Evolutionary conservation across 2,888 invertebrate genomes (phyloP).

Genomic region (Meghimatium bilineatum): DNA sequence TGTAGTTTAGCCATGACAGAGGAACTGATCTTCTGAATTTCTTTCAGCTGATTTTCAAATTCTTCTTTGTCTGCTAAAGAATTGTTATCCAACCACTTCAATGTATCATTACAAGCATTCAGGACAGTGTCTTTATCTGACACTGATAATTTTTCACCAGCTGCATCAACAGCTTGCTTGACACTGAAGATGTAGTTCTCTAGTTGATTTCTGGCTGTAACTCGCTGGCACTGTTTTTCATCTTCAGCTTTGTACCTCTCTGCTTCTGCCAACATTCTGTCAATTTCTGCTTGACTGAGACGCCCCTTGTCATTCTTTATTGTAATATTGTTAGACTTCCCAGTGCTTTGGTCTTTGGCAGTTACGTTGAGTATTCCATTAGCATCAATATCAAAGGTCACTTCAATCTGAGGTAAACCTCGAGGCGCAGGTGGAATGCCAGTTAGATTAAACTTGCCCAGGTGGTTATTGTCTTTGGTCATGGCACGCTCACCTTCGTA

Average conservation of each 20-base stretch:
- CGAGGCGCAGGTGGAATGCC: constrained; percentile 26
- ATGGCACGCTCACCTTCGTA: constrained; percentile 73
- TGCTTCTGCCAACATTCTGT: constrained; percentile 12
- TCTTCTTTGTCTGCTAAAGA: constrained; percentile 83
- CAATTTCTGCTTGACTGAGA: constrained; percentile 25
- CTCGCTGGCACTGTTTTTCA: too few species aligned
- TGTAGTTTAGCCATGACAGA: constrained; percentile 84
- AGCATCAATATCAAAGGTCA: constrained; percentile 15
- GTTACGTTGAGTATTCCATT: constrained; percentile 12
- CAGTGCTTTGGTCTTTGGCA: constrained; percentile 17
- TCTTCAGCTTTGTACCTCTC: too few species aligned
- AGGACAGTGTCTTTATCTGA: constrained; percentile 84
- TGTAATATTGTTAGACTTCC: not conserved
- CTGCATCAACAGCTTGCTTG: constrained; percentile 74
- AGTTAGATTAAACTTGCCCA: constrained; percentile 61
- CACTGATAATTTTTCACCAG: constrained; percentile 70
- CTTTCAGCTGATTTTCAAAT: constrained; percentile 80
- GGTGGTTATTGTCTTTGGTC: constrained; percentile 92
- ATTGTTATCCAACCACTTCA: constrained; percentile 88
- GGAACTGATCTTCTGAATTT: constrained; percentile 85
- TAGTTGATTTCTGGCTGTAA: constrained; percentile 67
- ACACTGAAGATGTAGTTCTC: constrained; percentile 69
- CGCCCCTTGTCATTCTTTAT: constrained; percentile 16
- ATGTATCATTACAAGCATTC: constrained; percentile 57
- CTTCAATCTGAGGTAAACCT: constrained; percentile 19